Evolutionary conservation across 2,888 invertebrate genomes (phyloP).

Genomic region (Junonia oenone): DNA sequence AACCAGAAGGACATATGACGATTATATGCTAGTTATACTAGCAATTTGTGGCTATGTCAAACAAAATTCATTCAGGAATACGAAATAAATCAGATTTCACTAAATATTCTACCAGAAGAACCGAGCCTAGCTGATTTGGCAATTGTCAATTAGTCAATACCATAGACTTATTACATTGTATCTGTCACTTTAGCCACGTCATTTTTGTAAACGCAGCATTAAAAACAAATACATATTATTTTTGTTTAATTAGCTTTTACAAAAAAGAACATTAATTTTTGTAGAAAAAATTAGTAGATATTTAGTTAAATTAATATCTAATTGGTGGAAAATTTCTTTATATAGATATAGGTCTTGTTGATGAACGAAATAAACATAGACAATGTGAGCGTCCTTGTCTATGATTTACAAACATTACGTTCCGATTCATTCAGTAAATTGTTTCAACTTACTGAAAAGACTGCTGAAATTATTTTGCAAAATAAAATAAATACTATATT

Average conservation of each 20-base stretch:
- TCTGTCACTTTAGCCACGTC: conserved; percentile 75
- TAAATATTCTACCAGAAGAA: conserved; percentile 40
- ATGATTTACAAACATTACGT: conserved; percentile 39
- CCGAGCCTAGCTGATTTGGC: conserved; percentile 72
- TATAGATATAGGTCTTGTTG: not conserved
- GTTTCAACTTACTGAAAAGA: not conserved
- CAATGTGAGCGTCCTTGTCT: conserved; percentile 47
- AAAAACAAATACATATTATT: conserved; percentile 3
- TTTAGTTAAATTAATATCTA: too few relatives aligned
- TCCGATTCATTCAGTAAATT: conserved; percentile 39
- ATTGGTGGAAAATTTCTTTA: too few relatives aligned
- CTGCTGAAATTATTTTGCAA: not conserved
- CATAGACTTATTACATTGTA: conserved; percentile 47
- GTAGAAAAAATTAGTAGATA: too few relatives aligned
- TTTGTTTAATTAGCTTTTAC: not conserved
- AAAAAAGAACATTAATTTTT: not conserved
- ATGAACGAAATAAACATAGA: conserved; percentile 34
- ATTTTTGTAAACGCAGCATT: conserved; percentile 56
- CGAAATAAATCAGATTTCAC: conserved; percentile 33
- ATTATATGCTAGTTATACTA: conserved; percentile 20
- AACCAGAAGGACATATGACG: conserved; percentile 22
- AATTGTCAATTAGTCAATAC: conserved; percentile 55
- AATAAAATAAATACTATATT: not conserved
- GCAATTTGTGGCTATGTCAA: conserved; percentile 20
- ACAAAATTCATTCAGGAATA: conserved; percentile 54